phyloP scores from a whole-genome alignment of 1,140 invertebrate species.

The Campoletis sonorensis region DNA sequence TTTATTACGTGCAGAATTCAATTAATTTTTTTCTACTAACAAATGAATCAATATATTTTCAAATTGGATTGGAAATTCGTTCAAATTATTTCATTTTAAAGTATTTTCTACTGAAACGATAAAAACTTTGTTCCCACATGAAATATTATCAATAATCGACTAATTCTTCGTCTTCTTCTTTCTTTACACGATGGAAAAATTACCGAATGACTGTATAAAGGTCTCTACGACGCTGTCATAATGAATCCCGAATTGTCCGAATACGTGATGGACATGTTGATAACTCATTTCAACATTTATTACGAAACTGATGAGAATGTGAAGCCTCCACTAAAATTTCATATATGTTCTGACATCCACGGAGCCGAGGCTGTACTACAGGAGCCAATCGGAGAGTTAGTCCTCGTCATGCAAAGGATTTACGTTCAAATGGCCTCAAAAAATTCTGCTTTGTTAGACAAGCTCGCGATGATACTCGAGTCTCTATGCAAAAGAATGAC shows the following conservation, averaged over 20 bases:
- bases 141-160: too few relatives aligned
- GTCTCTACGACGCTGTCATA: slow-evolving; percentile 71
- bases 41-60: too few relatives aligned
- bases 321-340: slow-evolving; percentile 69
- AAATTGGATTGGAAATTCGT: too few relatives aligned
- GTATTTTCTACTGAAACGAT: too few relatives aligned
- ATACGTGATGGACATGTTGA: slow-evolving; percentile 73
- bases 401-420: slow-evolving; percentile 70
- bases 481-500: slow-evolving; percentile 70
- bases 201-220: slow-evolving; percentile 62
- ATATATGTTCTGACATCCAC: slow-evolving; percentile 73
- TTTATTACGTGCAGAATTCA: too few relatives aligned
- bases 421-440: slow-evolving; percentile 61
- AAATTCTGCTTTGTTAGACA: slow-evolving; percentile 55
- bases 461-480: slow-evolving; percentile 65
- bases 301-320: slow-evolving; percentile 69
- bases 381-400: slow-evolving; percentile 71
- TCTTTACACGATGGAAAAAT: not conserved
- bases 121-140: too few relatives aligned
- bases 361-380: slow-evolving; percentile 67
- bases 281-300: slow-evolving; percentile 76
- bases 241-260: slow-evolving; percentile 75
- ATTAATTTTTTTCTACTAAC: too few relatives aligned
- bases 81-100: too few relatives aligned
- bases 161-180: too few relatives aligned